Evolutionary conservation across 1,140 invertebrate genomes (phyloP), one percentile per base, ranked within the genome.

Genomic region (Oscheius sp.): DNA sequence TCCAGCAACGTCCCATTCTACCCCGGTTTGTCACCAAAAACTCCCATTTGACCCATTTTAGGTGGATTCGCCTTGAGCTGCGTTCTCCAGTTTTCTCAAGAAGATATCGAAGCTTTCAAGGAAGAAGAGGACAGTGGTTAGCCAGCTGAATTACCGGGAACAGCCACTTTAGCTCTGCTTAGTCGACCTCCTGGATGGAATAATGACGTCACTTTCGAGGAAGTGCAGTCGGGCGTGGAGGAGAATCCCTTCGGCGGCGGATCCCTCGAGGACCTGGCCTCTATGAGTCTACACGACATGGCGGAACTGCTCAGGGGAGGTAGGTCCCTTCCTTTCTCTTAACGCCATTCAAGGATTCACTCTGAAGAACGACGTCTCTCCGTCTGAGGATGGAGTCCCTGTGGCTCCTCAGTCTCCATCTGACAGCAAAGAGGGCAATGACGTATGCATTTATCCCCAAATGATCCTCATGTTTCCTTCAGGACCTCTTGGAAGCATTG

Each of bases 1-100:
- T 52, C 72, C 1, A 59, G 72, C 36, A 74, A 74, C 38, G 66
- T 74, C 26, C 72, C 72, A 26, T 74, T 74, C 23, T 15, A 58
- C 29, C 72, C 72, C 4, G 72, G 72, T 52, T 58, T 73, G n/a
- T 67, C 18, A 67, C 13, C 15, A 67, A n/a, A n/a, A n/a, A n/a
- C n/a, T n/a, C n/a, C n/a, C n/a, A n/a, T n/a, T n/a, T n/a, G n/a
- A n/a, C n/a, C n/a, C 23, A 67, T 15, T 68, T 68, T 61, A 58
- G 72, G 65, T 28, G 72, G 65, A 18, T 62, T 74, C 15, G 35
- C 49, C n/a, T 7, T 74, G n/a, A 59, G 36, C 18, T 28, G n/a
- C 18, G 46, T 68, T n/a, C n/a, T 68, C 23, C 26, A 18, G 23
- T 68, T 68, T 31, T 20, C 61, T 7, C 7, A 64, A 36, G 2